Base-by-base conservation (phyloP, 2,113 vertebrate genomes). In the Philantomba maxwellii region DNA sequence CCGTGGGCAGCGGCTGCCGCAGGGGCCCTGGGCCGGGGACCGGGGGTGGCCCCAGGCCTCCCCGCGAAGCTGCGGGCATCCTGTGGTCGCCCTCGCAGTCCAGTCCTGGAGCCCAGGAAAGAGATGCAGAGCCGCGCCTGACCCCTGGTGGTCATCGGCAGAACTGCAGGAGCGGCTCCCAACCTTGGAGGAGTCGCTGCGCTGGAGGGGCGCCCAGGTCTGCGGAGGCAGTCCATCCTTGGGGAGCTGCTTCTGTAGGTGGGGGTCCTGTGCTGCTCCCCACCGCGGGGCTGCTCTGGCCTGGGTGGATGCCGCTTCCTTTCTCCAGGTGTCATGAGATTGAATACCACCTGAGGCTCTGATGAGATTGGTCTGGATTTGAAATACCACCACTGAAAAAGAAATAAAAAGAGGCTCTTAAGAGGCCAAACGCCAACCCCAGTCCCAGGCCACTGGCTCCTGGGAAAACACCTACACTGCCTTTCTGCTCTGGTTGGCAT, bases 71-170 rank as follows among this genome's bases (percentile, higher is more conserved):
- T 84, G 57, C 90, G 23, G 91, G 60, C 85, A 30, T 16, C 1
- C 30, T 43, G 93, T 36, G 51, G 49, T 84, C 57, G 45, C 62
- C 85, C 75, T 77, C 0, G 53, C 91, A 86, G 75, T 73, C 60
- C 19, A 30, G 51, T 64, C 55, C 57, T 5, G 49, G 80, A 78
- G 53, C 81, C 90, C 19, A 5, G 88, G 60, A 90, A 49, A 86
- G 85, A 75, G 96, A 82, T 39, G 23, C 92, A 94, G 97, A 95
- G 5, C 95, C 98, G 85, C 98, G 98, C 95, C 97, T 99, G 99
- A 99, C 99, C 99, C 99, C 99, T 99, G 97, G 98, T 98, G 99
- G 99, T 75, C 36, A 83, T 78, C 14, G 15, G 26, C 51, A 96
- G 97, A 97, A 99, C 45, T 98, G 98, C 98, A 98, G 66, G 62